Base-by-base conservation (phyloP, 2,113 vertebrate genomes). In the Semnornis frantzii region DNA sequence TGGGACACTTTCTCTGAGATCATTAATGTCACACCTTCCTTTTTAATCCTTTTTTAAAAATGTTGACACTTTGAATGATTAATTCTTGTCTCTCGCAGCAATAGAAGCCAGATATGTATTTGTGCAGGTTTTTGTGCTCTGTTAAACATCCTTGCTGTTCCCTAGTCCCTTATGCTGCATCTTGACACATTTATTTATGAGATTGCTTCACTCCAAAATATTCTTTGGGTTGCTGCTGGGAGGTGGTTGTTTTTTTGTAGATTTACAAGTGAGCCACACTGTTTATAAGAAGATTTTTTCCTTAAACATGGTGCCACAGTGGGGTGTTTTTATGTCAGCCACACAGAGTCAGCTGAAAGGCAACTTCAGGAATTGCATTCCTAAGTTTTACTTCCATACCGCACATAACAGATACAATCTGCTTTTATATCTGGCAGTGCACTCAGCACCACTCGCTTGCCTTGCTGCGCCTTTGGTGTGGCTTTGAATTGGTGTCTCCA, bases 81-180 rank as follows among this genome's bases (percentile, higher is more conserved):
- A 50, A 18, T 82, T 69, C 59, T 69, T 70, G 25, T 64, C 50
- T 75, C 30, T 63, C 72, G 52, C 39, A 50, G 44, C 34, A 48
- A 30, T 9, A 2, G 2, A 25, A 37, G 37, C 31, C 50, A 82
- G 44, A 33, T 39, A 39, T 0, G 0, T 44, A 70, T 50, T 87
- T 44, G 9, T 58, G 13, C 48, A 69, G 71, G 12, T 31, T 91
- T 92, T 78, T 63, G 8, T 69, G 25, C 33, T 72, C 55, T 48
- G 37, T 30, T 57, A 60, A 59, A 58, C 52, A 57, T n/a, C n/a
- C 31, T 34, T 13, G 23, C 19, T 42, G 20, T 10, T 23, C 28
- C 34, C 24, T 64, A 12, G 18, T 82, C 23, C 14, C 16, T 83
- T 73, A 46, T 83, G 31, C 52, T 69, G 33, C 30, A 84, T 25